Base-by-base conservation (phyloP, 2,113 vertebrate genomes). In the Willisornis vidua region DNA sequence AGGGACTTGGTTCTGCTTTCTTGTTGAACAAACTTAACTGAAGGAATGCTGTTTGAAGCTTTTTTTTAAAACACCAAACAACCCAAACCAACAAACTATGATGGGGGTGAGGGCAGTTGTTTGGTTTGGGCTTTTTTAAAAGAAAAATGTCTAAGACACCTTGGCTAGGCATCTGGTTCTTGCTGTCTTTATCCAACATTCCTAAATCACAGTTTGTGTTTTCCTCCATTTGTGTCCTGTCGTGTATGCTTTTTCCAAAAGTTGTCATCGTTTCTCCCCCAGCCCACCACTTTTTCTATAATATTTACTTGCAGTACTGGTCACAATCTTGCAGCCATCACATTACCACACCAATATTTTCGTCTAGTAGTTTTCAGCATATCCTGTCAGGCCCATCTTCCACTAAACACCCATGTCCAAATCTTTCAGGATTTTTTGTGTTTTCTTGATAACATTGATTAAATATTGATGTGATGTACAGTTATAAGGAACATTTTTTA, bases 261-360 rank as follows among this genome's bases (percentile, higher is more conserved):
- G 5, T 19, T 57, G 12, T 39, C 11, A 55, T 57, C 0, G 0
- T 68, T 85, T 83, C 14, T 6, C 4, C 43, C 28, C 18, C 9
- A 48, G 14, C 8, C 6, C 46, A 22, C 6, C 33, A 41, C 1
- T 58, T 81, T 75, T 78, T 35, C 24, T 59, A 0, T 45, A 14
- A 22, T 18, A 35, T 59, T 71, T 83, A 22, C 13, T 49, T 87
- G 28, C 12, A 28, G 14, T 68, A 25, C 25, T 55, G 52, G n/a
- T 59, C 23, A 10, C 46, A 22, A n/a, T 71, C 43, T 45, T 59
- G 51, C 33, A 86, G 51, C 29, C 80, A 22, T 59, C 35, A 9
- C 1, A 2, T 83, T 76, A 43, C 23, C 41, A 19, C n/a, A 58
- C 9, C 1, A 1, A 6, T 39, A 25, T 15, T 25, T 90, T 58